These are phyloP conservation scores for Myotis vivesi DNA, from an alignment of 2,797 vertebrate genomes.

Conservation along the genomic window DNA sequence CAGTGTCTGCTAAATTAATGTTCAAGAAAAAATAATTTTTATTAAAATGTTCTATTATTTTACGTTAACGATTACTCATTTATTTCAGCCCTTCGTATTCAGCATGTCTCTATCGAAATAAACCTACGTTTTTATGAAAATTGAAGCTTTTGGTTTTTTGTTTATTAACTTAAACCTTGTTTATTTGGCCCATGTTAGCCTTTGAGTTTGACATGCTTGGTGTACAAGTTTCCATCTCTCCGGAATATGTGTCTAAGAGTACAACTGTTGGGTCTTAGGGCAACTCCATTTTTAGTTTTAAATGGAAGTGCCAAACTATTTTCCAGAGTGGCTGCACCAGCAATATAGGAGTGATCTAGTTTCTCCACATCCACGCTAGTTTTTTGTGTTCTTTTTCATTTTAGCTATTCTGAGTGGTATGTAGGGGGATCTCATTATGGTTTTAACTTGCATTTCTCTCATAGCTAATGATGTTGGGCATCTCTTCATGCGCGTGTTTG, in stretches of 20 bases:
- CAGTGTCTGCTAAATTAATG: too few relatives aligned
- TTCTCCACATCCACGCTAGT: background rate
- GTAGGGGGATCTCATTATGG: background rate
- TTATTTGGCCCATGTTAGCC: too few relatives aligned
- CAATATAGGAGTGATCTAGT: background rate
- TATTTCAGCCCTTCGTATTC: too few relatives aligned
- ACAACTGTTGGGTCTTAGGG: background rate
- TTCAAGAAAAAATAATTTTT: too few relatives aligned
- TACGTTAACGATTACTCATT: too few relatives aligned
- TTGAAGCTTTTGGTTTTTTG: too few relatives aligned
- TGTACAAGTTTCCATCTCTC: background rate
- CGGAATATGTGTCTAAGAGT: background rate
- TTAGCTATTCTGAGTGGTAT: background rate
- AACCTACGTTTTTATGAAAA: too few relatives aligned
- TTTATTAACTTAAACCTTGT: too few relatives aligned
- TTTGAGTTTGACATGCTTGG: too few relatives aligned
- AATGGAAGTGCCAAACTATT: background rate
- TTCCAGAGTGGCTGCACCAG: background rate
- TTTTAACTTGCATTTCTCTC: background rate
- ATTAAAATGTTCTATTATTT: too few relatives aligned
- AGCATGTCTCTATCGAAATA: too few relatives aligned
- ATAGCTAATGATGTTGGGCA: background rate
- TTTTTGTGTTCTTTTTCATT: background rate
- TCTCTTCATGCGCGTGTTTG: background rate
- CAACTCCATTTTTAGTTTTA: slow-evolving; percentile 9